Conservation (phyloP, 2,797 vertebrate species). For the Aeoliscus strigatus region DNA sequence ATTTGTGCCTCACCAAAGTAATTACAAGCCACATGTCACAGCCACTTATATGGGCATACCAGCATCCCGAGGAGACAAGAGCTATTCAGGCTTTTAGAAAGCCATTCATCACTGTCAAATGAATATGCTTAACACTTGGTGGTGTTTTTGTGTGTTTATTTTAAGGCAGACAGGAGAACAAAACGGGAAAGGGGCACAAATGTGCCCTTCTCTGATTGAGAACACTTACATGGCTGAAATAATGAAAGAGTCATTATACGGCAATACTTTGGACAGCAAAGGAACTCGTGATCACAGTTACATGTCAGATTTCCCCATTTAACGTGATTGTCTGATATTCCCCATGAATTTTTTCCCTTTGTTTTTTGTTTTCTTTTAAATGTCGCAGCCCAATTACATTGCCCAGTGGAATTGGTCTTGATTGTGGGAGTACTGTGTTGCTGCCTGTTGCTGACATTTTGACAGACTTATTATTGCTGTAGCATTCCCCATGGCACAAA, state of each 20-base stretch:
- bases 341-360: too few relatives aligned
- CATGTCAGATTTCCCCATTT: conserved; percentile 28
- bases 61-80: conserved; percentile 47
- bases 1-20: conserved; percentile 47
- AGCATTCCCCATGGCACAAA: conserved; percentile 45
- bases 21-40: conserved; percentile 53
- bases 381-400: conserved; percentile 63
- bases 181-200: conserved; percentile 52
- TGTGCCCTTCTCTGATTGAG: conserved; percentile 44
- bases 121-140: conserved; percentile 49
- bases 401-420: conserved; percentile 55
- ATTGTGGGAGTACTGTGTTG: conserved; percentile 60
- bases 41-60: conserved; percentile 31
- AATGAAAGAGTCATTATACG: conserved; percentile 40
- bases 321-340: conserved; percentile 50
- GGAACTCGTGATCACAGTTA: conserved; percentile 23
- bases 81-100: conserved; percentile 62
- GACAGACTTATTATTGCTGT: conserved; percentile 56
- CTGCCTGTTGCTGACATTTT: conserved; percentile 74
- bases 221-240: conserved; percentile 38
- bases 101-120: conserved; percentile 71
- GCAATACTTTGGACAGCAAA: conserved; percentile 22
- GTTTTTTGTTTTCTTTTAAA: conserved; percentile 53
- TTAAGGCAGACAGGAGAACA: conserved; percentile 54
- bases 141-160: conserved; percentile 57